phyloP scores from a whole-genome alignment of 2,113 vertebrate genomes.

The Aegotheles bennettii region DNA sequence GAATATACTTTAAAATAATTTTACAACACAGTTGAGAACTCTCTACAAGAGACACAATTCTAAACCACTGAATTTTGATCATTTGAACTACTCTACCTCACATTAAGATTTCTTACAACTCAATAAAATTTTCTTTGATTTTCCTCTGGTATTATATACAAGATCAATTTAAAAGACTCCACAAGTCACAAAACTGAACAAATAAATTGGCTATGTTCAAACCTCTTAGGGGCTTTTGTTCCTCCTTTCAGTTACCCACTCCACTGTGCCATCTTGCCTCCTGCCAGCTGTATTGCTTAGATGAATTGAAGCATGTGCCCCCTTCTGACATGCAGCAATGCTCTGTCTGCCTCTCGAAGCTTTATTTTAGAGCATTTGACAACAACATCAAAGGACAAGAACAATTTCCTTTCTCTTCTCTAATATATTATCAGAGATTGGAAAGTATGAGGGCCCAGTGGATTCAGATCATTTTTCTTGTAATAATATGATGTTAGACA shows the following conservation, averaged over 20 bases:
- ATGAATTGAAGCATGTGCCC: neutral
- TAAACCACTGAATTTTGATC: neutral
- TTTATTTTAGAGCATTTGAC: constrained; percentile 34
- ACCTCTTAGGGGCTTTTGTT: neutral
- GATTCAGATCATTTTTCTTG: constrained; percentile 23
- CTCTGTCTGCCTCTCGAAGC: neutral
- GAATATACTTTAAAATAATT: neutral
- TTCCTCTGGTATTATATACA: neutral
- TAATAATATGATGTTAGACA: neutral
- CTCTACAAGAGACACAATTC: neutral
- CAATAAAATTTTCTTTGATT: neutral
- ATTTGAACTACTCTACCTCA: neutral
- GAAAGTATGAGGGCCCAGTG: neutral
- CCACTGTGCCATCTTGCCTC: neutral
- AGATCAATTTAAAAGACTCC: neutral
- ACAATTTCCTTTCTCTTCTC: constrained; percentile 36
- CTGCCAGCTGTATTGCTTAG: neutral
- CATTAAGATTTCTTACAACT: neutral
- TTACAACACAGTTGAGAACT: neutral
- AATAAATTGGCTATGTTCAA: neutral
- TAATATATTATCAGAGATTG: neutral
- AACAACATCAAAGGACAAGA: constrained; percentile 25
- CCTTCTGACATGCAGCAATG: neutral
- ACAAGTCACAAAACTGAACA: neutral
- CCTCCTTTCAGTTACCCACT: neutral